phyloP scores from a whole-genome alignment of 2,888 invertebrate species.

The Eristalinus aeneus region DNA sequence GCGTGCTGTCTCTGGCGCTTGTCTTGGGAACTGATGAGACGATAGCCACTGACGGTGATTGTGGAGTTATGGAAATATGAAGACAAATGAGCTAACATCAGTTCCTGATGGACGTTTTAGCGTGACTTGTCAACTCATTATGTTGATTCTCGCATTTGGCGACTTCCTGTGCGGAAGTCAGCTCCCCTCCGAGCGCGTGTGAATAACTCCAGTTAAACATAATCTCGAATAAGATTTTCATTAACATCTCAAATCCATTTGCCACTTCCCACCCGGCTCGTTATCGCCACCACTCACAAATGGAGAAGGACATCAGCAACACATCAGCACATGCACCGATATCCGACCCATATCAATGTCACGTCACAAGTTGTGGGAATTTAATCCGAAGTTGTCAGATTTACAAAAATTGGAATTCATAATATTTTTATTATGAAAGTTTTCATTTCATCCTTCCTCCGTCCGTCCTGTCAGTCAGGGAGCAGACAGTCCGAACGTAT shows the following conservation, averaged over 20 bases:
- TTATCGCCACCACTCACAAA: conserved; percentile 4
- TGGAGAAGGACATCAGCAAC: conserved; percentile 2
- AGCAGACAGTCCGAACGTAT: conserved; percentile 22
- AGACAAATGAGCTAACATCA: neutral
- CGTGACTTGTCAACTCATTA: too few relatives aligned
- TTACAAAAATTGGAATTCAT: conserved; percentile 63
- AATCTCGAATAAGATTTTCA: neutral
- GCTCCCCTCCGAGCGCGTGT: too few relatives aligned
- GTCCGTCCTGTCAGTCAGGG: neutral
- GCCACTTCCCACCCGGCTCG: neutral
- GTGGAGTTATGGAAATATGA: conserved; percentile 18
- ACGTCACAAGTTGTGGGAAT: conserved; percentile 51
- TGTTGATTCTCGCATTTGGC: too few relatives aligned
- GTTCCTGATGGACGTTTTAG: neutral
- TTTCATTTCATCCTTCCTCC: conserved; percentile 18
- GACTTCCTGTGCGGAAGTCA: too few relatives aligned
- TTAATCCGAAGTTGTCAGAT: conserved; percentile 68
- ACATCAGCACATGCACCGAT: neutral
- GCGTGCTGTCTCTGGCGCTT: conserved; percentile 5
- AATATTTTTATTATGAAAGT: conserved; percentile 62
- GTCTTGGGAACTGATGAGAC: conserved; percentile 25
- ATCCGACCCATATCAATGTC: conserved; percentile 64
- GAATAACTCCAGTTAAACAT: neutral
- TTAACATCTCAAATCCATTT: neutral
- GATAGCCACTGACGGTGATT: conserved; percentile 35